These are phyloP conservation scores for Drosophila sp. DNA, from an alignment of 1,140 invertebrate species.

Conservation along the genomic window DNA sequence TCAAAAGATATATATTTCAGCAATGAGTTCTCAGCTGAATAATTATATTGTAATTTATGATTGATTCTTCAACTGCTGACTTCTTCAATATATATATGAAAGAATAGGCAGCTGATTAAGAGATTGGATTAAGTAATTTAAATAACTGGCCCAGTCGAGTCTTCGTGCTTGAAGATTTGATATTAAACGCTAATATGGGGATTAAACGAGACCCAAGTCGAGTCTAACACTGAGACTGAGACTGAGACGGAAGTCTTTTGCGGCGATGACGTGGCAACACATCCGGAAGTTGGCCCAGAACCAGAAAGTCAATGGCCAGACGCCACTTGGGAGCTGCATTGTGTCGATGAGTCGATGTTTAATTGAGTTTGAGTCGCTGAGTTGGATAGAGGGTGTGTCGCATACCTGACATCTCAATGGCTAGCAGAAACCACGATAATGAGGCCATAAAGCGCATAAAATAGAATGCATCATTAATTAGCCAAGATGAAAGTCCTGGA, in stretches of 20 bases:
- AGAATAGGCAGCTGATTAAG: background rate
- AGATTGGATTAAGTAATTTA: background rate
- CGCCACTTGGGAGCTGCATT: constrained; percentile 43
- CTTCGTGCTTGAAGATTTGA: background rate
- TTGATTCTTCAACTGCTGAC: too few relatives aligned
- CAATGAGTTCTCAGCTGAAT: background rate
- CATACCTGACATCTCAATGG: constrained; percentile 39
- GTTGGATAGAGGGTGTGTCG: background rate
- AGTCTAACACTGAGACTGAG: background rate
- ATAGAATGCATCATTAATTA: constrained; percentile 42
- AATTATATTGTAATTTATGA: background rate
- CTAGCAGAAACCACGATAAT: constrained; percentile 27
- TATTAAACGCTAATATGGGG: background rate
- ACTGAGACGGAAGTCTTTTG: background rate
- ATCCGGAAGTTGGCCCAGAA: constrained; percentile 42
- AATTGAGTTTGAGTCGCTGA: background rate
- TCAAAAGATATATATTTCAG: background rate
- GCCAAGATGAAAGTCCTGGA: constrained; percentile 24
- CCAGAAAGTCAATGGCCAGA: constrained; percentile 41
- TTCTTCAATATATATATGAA: too few relatives aligned
- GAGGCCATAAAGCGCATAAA: constrained; percentile 34
- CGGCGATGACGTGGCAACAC: constrained; percentile 3
- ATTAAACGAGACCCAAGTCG: background rate
- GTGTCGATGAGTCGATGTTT: background rate
- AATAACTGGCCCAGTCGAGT: background rate